Evolutionary conservation across 2,113 vertebrate species (phyloP).

Genomic region (Calyptomena viridis): DNA sequence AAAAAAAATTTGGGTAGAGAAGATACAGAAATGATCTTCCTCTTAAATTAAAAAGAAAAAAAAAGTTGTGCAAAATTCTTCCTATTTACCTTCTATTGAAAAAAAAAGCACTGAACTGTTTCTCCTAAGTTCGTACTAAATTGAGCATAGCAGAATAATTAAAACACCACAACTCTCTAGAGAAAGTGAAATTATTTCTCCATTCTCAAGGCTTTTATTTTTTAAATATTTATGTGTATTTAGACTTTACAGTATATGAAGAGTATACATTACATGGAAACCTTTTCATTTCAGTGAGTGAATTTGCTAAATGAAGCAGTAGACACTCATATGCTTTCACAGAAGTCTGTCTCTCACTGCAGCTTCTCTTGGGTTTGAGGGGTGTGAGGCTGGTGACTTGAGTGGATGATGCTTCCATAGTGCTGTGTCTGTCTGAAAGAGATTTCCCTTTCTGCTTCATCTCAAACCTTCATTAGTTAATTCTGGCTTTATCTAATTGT

Average conservation of each 20-base stretch:
- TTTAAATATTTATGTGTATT: background rate
- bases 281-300: background rate
- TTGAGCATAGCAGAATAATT: background rate
- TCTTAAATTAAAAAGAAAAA: background rate
- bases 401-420: background rate
- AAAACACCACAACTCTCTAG: background rate
- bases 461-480: background rate
- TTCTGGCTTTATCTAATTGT: background rate
- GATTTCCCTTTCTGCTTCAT: background rate
- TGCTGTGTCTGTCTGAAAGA: background rate
- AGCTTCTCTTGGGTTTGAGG: background rate
- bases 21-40: constrained; percentile 41
- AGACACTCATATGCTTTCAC: background rate
- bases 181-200: background rate
- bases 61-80: background rate
- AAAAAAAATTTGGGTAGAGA: background rate
- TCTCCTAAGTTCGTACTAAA: background rate
- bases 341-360: background rate
- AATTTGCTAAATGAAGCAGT: background rate
- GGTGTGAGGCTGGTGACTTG: background rate
- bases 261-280: background rate
- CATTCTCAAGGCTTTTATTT: background rate
- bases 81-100: background rate
- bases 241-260: background rate
- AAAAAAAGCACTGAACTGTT: background rate